A percentile compares a stretch with the other conserved stretches of the same genome.
Evolutionary conservation across 2,113 vertebrate species (phyloP).

Genomic region (Tiliqua scincoides): DNA sequence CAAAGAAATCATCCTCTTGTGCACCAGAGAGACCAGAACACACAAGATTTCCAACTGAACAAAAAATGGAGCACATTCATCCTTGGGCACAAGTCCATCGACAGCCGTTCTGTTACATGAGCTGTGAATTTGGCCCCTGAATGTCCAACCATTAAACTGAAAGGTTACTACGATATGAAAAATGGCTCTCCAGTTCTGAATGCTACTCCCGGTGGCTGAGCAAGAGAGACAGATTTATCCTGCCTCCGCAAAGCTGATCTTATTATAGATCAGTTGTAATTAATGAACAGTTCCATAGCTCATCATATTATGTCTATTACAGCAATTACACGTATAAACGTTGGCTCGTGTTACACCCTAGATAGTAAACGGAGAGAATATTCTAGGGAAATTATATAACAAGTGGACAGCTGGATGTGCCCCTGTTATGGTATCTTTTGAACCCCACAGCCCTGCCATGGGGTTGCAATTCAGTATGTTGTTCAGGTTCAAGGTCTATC

Average conservation of each 20-base stretch:
- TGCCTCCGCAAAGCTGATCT: background rate
- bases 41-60: constrained; percentile 35
- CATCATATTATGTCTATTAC: background rate
- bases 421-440: background rate
- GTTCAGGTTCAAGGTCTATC: too few species aligned
- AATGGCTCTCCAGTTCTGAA: background rate
- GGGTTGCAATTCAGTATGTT: too few species aligned
- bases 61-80: constrained; percentile 23
- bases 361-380: background rate
- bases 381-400: background rate
- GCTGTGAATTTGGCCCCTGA: background rate
- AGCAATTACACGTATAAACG: constrained; percentile 3
- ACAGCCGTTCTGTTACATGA: background rate
- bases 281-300: background rate
- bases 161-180: background rate
- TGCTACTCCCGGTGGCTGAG: background rate
- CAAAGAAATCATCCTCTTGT: constrained; percentile 35
- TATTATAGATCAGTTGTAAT: background rate
- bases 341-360: constrained; percentile 11
- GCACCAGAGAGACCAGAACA: constrained; percentile 18
- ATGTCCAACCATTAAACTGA: constrained; percentile 1
- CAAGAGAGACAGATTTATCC: background rate
- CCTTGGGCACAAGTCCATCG: background rate
- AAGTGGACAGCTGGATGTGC: background rate
- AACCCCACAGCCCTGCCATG: background rate